Evolutionary conservation across 2,113 vertebrate species (phyloP).

Genomic region (Mastomys coucha): DNA sequence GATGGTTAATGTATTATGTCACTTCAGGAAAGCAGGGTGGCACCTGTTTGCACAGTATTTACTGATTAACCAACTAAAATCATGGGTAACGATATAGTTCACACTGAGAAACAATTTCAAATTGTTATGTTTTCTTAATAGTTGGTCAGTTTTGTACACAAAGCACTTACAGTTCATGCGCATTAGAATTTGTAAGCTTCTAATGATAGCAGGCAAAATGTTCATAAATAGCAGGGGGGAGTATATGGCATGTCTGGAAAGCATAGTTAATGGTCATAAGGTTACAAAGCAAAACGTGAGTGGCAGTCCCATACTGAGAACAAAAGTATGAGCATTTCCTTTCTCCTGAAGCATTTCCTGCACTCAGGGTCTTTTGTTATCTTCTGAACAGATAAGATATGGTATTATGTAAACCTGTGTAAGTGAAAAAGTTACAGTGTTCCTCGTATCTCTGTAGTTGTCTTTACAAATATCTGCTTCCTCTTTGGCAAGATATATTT

Average conservation of each 20-base stretch:
- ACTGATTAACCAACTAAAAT: slow-evolving; percentile 63
- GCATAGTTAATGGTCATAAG: neutral
- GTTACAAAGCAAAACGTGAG: neutral
- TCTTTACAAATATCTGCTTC: neutral
- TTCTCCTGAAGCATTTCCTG: neutral
- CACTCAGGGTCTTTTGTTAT: neutral
- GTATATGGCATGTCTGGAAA: neutral
- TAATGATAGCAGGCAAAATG: slow-evolving; percentile 23
- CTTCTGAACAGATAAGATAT: neutral
- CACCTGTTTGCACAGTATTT: slow-evolving; percentile 77
- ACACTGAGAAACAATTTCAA: neutral
- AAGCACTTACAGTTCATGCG: neutral
- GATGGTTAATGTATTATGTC: slow-evolving; percentile 64
- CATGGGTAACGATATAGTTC: slow-evolving; percentile 63
- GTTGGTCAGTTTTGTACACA: neutral
- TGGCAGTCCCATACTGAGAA: neutral
- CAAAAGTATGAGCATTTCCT: neutral
- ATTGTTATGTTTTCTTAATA: neutral
- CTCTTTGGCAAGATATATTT: slow-evolving; percentile 1
- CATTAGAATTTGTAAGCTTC: neutral
- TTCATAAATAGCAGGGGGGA: neutral
- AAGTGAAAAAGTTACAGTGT: neutral
- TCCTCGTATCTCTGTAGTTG: neutral
- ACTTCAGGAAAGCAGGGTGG: slow-evolving; percentile 59
- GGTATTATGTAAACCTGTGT: neutral